Conservation (phyloP, 2,113 vertebrate genomes). For the Bothrops jararaca region DNA sequence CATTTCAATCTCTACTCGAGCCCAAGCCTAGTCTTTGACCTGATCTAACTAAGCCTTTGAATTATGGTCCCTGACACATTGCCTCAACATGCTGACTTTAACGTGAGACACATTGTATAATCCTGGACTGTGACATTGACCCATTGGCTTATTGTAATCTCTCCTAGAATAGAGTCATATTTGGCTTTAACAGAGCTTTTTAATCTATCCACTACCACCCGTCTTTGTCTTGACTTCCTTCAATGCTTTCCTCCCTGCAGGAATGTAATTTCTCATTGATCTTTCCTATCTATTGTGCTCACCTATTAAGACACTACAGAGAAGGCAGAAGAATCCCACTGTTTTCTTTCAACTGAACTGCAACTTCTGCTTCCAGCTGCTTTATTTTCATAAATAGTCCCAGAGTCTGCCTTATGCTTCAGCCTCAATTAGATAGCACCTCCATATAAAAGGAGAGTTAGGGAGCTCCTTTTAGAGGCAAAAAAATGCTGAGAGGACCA, state of each 20-base stretch:
- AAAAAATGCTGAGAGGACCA: not conserved
- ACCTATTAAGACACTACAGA: not conserved
- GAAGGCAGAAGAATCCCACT: not conserved
- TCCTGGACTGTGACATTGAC: not conserved
- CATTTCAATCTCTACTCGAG: not conserved
- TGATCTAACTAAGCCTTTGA: not conserved
- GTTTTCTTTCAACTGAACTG: not conserved
- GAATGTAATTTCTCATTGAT: not conserved
- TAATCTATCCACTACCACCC: not conserved
- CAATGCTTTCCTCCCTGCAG: not conserved
- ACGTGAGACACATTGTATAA: not conserved
- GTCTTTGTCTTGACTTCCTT: not conserved
- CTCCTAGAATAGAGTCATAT: not conserved
- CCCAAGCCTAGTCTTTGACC: not conserved
- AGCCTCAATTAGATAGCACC: not conserved
- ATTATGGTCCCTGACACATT: not conserved
- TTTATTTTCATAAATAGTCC: not conserved
- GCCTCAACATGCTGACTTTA: not conserved
- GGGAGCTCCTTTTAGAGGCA: not conserved
- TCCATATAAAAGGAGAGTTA: not conserved
- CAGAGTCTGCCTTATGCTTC: not conserved
- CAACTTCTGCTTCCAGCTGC: not conserved
- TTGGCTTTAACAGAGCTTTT: not conserved
- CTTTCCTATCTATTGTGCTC: not conserved
- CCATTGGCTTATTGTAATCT: not conserved